Evolutionary conservation across 2,888 invertebrate genomes (phyloP), one percentile per base, ranked within the genome.

Genomic region (Merodon equestris): DNA sequence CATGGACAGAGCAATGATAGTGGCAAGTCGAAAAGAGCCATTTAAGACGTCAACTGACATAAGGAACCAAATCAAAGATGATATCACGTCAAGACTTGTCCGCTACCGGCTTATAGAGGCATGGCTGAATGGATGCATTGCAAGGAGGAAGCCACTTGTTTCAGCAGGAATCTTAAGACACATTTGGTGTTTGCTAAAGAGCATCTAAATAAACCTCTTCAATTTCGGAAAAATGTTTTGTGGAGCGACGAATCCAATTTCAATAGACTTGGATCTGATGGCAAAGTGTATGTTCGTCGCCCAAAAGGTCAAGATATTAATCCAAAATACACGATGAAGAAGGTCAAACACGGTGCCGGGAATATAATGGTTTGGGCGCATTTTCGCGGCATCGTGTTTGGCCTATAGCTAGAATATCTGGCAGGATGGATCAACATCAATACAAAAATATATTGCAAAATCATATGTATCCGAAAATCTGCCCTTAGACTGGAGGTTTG

Each of bases 361-460:
- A 13, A 19, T 10, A 13, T 60, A 1, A 76, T 71, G 71, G 56
- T 71, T 34, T 63, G 54, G 58, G 61, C 47, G 56, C 53, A 13
- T 79, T 73, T 63, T 68, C 63, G 10, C 61, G 63, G 68, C 53
- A 63, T 53, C 51, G 72, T 12, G 67, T 73, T 36, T 63, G 68
- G 13, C 60, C 67, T 42, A 67, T 67, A 61, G 50, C 61, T n/a
- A 54, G 44, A 9, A 54, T 66, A 17, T 27, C 48, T 27, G 56
- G 50, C 36, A 48, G 18, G 34, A 76, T 66, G 64, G 56, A 47
- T 47, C 45, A 47, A 10, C 17, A 47, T 47, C 14, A 15, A 3
- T 47, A 67, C 13, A 42, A 57, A 7, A 7, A 27, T 27, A 27
- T 42, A 15, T 60, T n/a, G 45, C 17, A 3, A 5, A 54, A 60